Evolutionary conservation across 2,113 vertebrate species (phyloP), one percentile per base, ranked within the genome.

Genomic region (Elanoides forficatus): DNA sequence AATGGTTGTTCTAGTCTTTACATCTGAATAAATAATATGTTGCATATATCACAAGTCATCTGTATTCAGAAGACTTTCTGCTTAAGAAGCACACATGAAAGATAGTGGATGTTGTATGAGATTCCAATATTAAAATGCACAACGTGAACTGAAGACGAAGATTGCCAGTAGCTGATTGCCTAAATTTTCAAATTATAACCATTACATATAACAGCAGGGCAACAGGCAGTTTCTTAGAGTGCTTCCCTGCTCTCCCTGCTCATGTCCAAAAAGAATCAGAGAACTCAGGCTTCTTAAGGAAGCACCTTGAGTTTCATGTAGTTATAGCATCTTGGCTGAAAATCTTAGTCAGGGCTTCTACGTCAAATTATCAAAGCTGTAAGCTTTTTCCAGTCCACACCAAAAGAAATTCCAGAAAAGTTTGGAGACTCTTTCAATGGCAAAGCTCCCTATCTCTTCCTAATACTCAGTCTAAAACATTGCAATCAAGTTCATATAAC

Each of bases 301-400:
- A 0, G 2, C 4, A 0, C 22, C n/a, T 55, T 70, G 53, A 70
- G 2, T 70, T 85, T 63, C 34, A 20, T 25, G 9, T 10, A 34
- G 17, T 6, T 1, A 13, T 7, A 78, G 2, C 8, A n/a, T 5
- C 3, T 36, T 89, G 19, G 8, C 23, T 66, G 21, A 70, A 23
- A 66, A 65, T 48, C 23, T 85, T 40, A 63, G 15, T 29, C 25
- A 15, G 23, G 13, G 2, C 2, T 85, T 62, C 34, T 27, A 53
- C 23, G 30, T 47, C 70, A 78, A 72, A 60, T 80, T 68, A 26
- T 21, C 38, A 68, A 76, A 70, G 8, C 13, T 40, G 4, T 40
- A 75, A 79, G 21, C 16, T 71, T 86, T 88, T 47, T 55, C 38
- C 15, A 52, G 17, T 21, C 11, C 30, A 59, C 14, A 52, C 36